These are phyloP conservation scores for Drosophila macrothrix DNA, from an alignment of 2,888 invertebrate species.

Conservation along the genomic window DNA sequence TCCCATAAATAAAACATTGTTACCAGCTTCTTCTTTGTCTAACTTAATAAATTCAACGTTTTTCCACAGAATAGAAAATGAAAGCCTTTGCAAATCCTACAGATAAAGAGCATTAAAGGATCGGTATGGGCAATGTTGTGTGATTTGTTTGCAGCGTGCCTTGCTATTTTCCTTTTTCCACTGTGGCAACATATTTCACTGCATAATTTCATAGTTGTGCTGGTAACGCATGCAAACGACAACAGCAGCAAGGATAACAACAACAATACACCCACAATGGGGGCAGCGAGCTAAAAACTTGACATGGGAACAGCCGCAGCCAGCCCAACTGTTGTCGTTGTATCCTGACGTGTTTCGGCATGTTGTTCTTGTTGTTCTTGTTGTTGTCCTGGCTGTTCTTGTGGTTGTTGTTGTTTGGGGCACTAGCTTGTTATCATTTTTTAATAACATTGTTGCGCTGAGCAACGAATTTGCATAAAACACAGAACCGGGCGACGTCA, in stretches of 20 bases:
- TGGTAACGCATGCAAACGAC: slow-evolving; percentile 74
- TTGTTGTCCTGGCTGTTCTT: slow-evolving; percentile 26
- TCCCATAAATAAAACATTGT: neutral
- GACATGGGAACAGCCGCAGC: slow-evolving; percentile 78
- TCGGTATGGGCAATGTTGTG: neutral
- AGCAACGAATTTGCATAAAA: slow-evolving; percentile 76
- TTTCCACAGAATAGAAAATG: neutral
- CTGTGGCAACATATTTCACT: slow-evolving; percentile 79
- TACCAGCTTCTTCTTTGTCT: neutral
- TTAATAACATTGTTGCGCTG: slow-evolving; percentile 80
- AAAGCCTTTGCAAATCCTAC: neutral
- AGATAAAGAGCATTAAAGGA: slow-evolving; percentile 11
- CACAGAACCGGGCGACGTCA: slow-evolving; percentile 51
- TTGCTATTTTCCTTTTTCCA: slow-evolving; percentile 38
- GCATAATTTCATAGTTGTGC: slow-evolving; percentile 74
- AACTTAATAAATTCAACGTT: neutral
- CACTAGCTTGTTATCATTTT: slow-evolving; percentile 77
- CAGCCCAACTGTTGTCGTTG: slow-evolving; percentile 74
- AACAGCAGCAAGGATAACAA: slow-evolving; percentile 49
- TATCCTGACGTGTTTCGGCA: slow-evolving; percentile 52
- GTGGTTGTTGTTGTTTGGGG: slow-evolving; percentile 45
- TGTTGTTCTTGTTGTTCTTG: slow-evolving; percentile 22
- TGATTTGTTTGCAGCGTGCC: slow-evolving; percentile 7
- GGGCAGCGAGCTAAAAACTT: slow-evolving; percentile 69
- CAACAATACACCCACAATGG: slow-evolving; percentile 36